These are phyloP conservation scores for Hirundichthys speculiger DNA, from an alignment of 2,113 vertebrate species.

Conservation along the genomic window DNA sequence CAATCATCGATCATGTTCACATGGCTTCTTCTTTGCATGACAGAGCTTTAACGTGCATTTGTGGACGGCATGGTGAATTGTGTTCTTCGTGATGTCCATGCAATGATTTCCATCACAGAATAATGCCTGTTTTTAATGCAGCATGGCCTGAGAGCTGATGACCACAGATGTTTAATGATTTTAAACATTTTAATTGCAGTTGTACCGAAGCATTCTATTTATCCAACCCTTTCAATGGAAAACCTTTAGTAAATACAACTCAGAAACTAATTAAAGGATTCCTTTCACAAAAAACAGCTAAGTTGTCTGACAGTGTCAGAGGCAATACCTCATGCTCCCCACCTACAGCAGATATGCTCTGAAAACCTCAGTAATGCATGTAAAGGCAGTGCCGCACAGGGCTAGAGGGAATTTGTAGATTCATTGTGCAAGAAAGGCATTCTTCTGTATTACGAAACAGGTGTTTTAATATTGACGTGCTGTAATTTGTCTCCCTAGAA, in stretches of 20 bases:
- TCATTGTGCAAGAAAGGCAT: constrained; percentile 21
- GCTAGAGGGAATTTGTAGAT: constrained; percentile 6
- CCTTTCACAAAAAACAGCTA: background rate
- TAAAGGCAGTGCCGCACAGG: background rate
- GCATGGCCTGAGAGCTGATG: too few species aligned
- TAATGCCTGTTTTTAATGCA: too few species aligned
- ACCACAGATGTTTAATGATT: too few species aligned
- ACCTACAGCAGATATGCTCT: constrained; percentile 16
- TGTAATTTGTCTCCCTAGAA: constrained; percentile 12
- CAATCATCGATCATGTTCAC: too few species aligned
- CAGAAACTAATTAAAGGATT: background rate
- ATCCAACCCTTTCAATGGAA: background rate
- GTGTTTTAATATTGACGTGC: constrained; percentile 19
- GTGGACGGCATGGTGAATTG: too few species aligned
- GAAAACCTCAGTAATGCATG: background rate
- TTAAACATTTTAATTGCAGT: too few species aligned
- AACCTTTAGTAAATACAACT: background rate
- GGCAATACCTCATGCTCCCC: constrained; percentile 2
- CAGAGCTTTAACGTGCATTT: too few species aligned
- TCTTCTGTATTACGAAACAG: constrained; percentile 48
- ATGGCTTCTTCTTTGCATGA: too few species aligned
- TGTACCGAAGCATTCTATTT: too few species aligned
- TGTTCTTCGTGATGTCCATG: too few species aligned
- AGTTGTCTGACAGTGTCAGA: constrained; percentile 1
- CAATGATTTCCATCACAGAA: too few species aligned